These are phyloP conservation scores for Ornithorhynchus anatinus DNA, from an alignment of 2,113 vertebrate species.

Conservation along the genomic window DNA sequence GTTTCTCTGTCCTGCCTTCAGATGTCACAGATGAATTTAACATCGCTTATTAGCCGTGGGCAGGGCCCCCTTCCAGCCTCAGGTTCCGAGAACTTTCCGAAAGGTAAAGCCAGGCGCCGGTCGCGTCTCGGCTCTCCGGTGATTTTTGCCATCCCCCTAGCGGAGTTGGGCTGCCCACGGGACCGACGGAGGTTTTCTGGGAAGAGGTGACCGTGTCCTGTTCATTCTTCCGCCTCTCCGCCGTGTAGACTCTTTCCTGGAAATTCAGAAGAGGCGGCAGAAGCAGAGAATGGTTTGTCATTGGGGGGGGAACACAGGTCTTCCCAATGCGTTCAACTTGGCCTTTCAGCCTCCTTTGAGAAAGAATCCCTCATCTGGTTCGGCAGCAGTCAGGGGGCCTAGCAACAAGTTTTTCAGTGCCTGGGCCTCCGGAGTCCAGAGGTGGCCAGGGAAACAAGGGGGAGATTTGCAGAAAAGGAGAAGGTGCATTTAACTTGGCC, in stretches of 20 bases:
- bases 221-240: not conserved
- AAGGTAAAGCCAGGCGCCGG: not conserved
- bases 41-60: no score
- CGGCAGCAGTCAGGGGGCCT: not conserved
- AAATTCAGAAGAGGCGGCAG: not conserved
- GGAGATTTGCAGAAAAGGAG: no score
- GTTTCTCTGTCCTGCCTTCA: no score
- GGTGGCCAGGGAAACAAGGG: no score
- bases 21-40: no score
- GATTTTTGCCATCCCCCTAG: rapidly evolving
- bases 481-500: not conserved
- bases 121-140: no score
- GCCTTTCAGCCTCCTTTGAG: not conserved
- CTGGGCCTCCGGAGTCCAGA: not conserved
- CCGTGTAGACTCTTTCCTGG: not conserved
- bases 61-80: no score
- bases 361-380: not conserved
- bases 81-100: no score
- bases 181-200: not conserved
- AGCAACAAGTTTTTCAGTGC: not conserved
- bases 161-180: not conserved
- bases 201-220: not conserved
- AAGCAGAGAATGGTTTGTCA: not conserved
- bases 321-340: not conserved
- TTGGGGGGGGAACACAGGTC: not conserved